Base-by-base conservation (phyloP, 2,888 invertebrate species). In the Dynastes tityus region DNA sequence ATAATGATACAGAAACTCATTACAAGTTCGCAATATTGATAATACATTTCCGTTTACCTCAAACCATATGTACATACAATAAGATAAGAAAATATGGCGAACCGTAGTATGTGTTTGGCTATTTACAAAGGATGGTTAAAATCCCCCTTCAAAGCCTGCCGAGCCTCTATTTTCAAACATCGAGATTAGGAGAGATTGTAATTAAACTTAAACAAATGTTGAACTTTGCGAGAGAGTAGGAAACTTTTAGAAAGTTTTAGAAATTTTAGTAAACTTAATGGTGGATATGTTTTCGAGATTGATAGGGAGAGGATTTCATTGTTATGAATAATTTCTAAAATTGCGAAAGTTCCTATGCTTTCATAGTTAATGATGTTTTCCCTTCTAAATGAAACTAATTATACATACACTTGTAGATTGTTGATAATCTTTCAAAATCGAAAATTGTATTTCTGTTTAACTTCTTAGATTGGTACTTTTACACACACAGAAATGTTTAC, bases 171-270 rank as follows among this genome's bases (percentile, higher is more conserved):
- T 67, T 67, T 67, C 67, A 29, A 67, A 29, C 67, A 67, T 45
- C 16, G 13, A 37, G 16, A 67, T 67, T 67, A 67, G 45, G 45
- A 16, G 67, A 45, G 40, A 67, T 67, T 45, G 67, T 67, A 67
- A 67, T 67, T 67, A 45, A 67, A 67, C 67, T 67, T 67, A 67
- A 45, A 67, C 67, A 67, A 67, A 67, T 67, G 67, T 67, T 67
- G 67, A 67, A 67, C 67, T 67, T 67, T 5, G 45, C 45, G 11
- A 49, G 67, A 45, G 29, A 67, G n/a, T 29, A 2, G 40, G 67
- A 45, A 67, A 67, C 40, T 65, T 65, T 40, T 40, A 8, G 65
- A 45, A 67, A 67, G 40, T 67, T 67, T 67, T 45, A 9, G 45
- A 45, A 45, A 67, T 40, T 67, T 67, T 40, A 67, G 40, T 22